Conservation (phyloP, 2,888 invertebrate species). For the Halocaridina rubra region DNA sequence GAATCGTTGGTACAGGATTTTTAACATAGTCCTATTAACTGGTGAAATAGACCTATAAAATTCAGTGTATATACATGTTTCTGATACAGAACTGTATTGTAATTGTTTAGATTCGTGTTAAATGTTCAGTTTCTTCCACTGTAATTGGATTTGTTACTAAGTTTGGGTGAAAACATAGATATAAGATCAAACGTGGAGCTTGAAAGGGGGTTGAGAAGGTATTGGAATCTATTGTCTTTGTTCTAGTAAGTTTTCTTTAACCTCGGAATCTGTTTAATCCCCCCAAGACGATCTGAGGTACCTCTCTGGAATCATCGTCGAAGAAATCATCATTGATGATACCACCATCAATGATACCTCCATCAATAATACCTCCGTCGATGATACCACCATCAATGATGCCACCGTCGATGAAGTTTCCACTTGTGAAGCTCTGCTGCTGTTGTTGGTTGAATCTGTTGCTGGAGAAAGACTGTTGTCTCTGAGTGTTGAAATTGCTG, state of each 20-base stretch:
- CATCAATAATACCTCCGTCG: constrained; percentile 43
- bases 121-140: not conserved
- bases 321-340: constrained; percentile 7
- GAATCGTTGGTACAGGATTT: no score
- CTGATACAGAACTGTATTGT: no score
- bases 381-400: constrained; percentile 39
- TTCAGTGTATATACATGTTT: no score
- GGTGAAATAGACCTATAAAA: no score
- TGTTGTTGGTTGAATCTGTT: not conserved
- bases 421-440: constrained; percentile 18
- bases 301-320: not conserved
- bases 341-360: constrained; percentile 36
- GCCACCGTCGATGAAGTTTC: not conserved
- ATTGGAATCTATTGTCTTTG: not conserved
- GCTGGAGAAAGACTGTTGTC: not conserved
- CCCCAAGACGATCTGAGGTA: not conserved
- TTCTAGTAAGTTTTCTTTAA: not conserved
- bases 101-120: not conserved
- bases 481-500: not conserved
- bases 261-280: not conserved
- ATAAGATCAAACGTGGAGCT: not conserved
- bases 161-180: not conserved
- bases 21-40: no score
- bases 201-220: not conserved
- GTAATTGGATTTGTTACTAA: not conserved